Evolutionary conservation across 2,888 invertebrate genomes (phyloP).

Genomic region (Tiliacea aurago): DNA sequence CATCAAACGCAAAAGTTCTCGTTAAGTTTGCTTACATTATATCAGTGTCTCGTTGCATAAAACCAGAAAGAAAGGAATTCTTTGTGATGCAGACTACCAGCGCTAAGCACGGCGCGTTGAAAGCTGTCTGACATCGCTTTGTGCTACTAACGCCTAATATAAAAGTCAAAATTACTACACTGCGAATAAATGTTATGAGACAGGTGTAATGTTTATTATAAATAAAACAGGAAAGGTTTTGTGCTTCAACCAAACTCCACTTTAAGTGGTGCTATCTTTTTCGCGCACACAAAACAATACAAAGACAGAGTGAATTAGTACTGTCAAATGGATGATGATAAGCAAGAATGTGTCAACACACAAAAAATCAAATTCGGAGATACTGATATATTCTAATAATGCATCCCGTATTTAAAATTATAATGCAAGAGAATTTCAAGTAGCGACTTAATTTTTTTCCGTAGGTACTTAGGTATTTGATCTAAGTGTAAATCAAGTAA

Average conservation of each 20-base stretch:
- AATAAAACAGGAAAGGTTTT: constrained; percentile 1
- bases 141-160: constrained; percentile 50
- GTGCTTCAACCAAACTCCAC: not conserved
- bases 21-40: constrained; percentile 30
- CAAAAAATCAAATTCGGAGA: no score
- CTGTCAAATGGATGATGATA: no score
- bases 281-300: not conserved
- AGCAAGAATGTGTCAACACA: no score
- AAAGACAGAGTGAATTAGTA: not conserved
- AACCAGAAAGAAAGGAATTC: constrained; percentile 48
- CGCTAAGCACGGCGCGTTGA: constrained; percentile 23
- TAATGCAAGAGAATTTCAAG: no score
- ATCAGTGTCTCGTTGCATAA: constrained; percentile 28
- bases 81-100: constrained; percentile 58
- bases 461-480: no score
- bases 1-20: constrained; percentile 32
- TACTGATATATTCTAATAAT: no score
- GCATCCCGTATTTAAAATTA: no score
- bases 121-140: constrained; percentile 45
- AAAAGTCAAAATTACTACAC: constrained; percentile 59
- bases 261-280: not conserved
- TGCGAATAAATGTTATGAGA: constrained; percentile 27
- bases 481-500: no score
- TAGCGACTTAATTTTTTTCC: no score
- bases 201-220: constrained; percentile 17